Evolutionary conservation across 2,797 vertebrate species (phyloP), one percentile per base, ranked within the genome.

Genomic region (Adelosebastes latens): DNA sequence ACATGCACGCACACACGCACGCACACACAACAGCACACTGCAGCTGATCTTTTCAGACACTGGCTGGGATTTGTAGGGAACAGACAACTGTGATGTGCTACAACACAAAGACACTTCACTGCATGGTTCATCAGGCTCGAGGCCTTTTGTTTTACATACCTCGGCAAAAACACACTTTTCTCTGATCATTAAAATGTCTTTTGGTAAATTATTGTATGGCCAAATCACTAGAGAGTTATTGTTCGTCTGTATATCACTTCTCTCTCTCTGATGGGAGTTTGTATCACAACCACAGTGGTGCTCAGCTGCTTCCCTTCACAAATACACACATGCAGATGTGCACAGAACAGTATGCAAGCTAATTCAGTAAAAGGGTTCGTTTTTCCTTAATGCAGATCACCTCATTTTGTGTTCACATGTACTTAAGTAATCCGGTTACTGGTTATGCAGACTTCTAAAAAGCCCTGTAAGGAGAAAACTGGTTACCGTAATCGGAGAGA

Each of bases 1-100:
- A 34, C 39, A n/a, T 52, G 59, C 13, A 56, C 46, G 13, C 29
- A 67, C 52, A 53, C 59, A 29, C 39, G 1, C 65, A n/a, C 18
- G 12, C 29, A 16, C 29, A 27, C 6, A 14, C 0, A 46, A 0
- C 42, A 46, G 42, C 16, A 59, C 58, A 72, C 52, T 79, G 65
- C 80, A 84, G 86, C 85, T 88, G 87, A 92, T 86, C 49, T 60
- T 69, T 85, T 61, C 75, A 88, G 84, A 88, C 75, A 58, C 64
- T 66, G 59, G 65, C 27, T 39, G 59, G 89, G 79, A 85, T 85
- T 73, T 75, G 60, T 55, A 66, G 58, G 18, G 75, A 87, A 55
- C 69, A 80, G 83, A 87, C 77, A 80, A 60, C 67, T 82, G 59
- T 70, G 79, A 84, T 65, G 78, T 60, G 22, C 73, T 59, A 1